A percentile compares a stretch with the other conserved stretches of the same genome.
phyloP scores from a whole-genome alignment of 2,113 vertebrate species.

The Gymnocephalus cernua region DNA sequence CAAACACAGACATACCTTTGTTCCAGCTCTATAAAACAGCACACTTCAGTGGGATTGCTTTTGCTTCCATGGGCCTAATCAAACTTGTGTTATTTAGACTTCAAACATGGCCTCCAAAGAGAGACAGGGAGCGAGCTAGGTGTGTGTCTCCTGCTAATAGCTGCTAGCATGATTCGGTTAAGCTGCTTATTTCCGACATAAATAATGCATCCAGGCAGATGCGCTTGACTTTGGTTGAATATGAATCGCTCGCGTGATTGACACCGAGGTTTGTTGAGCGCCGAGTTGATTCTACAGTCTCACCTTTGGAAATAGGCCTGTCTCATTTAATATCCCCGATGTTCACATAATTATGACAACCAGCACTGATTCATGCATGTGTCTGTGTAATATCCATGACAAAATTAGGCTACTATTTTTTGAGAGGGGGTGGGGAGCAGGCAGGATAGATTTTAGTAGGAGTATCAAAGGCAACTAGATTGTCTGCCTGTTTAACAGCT shows the following conservation, averaged over 20 bases:
- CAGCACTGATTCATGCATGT: conserved; percentile 71
- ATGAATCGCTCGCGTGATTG: conserved; percentile 80
- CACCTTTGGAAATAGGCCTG: conserved; percentile 83
- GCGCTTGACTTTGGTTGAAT: conserved; percentile 83
- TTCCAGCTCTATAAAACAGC: conserved; percentile 68
- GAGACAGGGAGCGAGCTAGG: conserved; percentile 72
- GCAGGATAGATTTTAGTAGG: conserved; percentile 60
- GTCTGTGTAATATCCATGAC: conserved; percentile 80
- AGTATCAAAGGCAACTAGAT: conserved; percentile 78
- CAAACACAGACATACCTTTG: conserved; percentile 82
- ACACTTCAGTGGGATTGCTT: conserved; percentile 74
- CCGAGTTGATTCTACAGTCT: conserved; percentile 75
- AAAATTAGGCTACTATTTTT: conserved; percentile 80
- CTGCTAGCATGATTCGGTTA: conserved; percentile 82
- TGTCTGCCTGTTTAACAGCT: conserved; percentile 72
- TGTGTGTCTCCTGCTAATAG: conserved; percentile 85
- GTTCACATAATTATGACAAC: conserved; percentile 83
- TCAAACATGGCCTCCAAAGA: conserved; percentile 82
- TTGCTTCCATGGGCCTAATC: conserved; percentile 80
- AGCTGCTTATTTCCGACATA: conserved; percentile 85
- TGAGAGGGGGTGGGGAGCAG: conserved; percentile 28
- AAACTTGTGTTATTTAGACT: conserved; percentile 84
- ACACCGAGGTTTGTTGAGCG: conserved; percentile 80
- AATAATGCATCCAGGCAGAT: conserved; percentile 86
- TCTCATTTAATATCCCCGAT: conserved; percentile 80